Evolutionary conservation across 2,797 vertebrate genomes (phyloP).

Genomic region (Protonibea diacanthus): DNA sequence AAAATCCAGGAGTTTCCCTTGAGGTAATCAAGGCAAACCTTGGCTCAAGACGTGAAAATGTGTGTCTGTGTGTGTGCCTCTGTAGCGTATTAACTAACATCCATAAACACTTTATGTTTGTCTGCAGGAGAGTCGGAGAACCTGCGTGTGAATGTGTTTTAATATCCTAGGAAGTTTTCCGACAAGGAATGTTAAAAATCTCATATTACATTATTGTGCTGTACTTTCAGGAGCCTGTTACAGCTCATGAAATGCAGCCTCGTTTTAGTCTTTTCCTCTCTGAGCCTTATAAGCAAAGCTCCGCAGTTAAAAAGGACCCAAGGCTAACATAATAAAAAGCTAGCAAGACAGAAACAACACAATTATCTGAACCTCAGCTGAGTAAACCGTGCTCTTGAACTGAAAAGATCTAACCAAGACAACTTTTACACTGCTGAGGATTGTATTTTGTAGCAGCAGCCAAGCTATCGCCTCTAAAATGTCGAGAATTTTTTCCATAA

Average conservation of each 20-base stretch:
- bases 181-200: slow-evolving; percentile 38
- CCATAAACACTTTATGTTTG: slow-evolving; percentile 15
- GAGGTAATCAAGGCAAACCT: slow-evolving; percentile 35
- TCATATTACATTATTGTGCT: slow-evolving; percentile 28
- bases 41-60: slow-evolving; percentile 1
- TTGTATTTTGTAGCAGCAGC: not conserved
- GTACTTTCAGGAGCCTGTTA: slow-evolving; percentile 23
- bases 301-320: slow-evolving; percentile 20
- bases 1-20: slow-evolving; percentile 43
- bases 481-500: not conserved
- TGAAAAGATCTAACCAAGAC: not conserved
- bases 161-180: slow-evolving; percentile 28
- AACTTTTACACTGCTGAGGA: slow-evolving; percentile 1
- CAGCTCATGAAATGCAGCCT: slow-evolving; percentile 24
- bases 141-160: slow-evolving; percentile 11
- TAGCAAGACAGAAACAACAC: slow-evolving; percentile 19
- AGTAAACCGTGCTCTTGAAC: not conserved
- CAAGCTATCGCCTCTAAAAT: not conserved
- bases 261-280: slow-evolving; percentile 7
- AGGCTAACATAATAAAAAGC: slow-evolving; percentile 35
- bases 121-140: slow-evolving; percentile 5
- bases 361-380: slow-evolving; percentile 18
- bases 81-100: slow-evolving; percentile 19
- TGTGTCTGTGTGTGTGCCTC: not conserved
- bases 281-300: slow-evolving; percentile 4